Evolutionary conservation across 2,797 vertebrate species (phyloP), one percentile per base, ranked within the genome.

Genomic region (Darevskia nairensis): DNA sequence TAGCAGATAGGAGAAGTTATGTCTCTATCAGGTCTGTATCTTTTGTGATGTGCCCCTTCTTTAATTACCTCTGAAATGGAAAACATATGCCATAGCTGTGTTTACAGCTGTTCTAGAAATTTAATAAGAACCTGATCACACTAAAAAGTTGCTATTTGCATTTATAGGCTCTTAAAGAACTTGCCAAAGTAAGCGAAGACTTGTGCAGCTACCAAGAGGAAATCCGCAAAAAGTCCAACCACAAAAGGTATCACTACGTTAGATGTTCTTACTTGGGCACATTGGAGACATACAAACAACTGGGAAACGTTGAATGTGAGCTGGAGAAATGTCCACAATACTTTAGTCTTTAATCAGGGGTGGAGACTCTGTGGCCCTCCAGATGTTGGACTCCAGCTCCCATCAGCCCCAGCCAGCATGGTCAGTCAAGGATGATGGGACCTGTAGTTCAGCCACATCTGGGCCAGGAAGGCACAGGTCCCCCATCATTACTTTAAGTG

Each of bases 191-290:
- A 80, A 99, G 99, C 93, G 98, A 99, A 96, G 99, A 99, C 94
- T 96, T 99, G 87, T 99, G 98, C 96, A 99, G 97, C 97, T 99
- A 99, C 96, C 99, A 99, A 97, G 98, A 99, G 93, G 98, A 99
- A 97, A 98, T 98, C 92, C 96, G 94, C 93, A 98, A 96, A 95
- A 98, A 95, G 93, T 97, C 97, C 75, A 97, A 93, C 85, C 97
- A 98, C 90, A 98, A 96, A 96, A 98, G 98, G 99, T 99, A 97
- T 92, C 92, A 86, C 69, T 2, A 39, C 89, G 6, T 50, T 2
- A 74, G 27, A 69, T 84, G 89, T 39, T 29, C 46, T 84, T 41
- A 80, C 32, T 86, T 79, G 66, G 71, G 8, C 68, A 64, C 29
- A 19, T 74, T 59, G 46, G 41, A 0, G 83, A 41, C 75, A 29